These are phyloP conservation scores for Bufotes viridis DNA, from an alignment of 2,797 vertebrate genomes.

Conservation along the genomic window DNA sequence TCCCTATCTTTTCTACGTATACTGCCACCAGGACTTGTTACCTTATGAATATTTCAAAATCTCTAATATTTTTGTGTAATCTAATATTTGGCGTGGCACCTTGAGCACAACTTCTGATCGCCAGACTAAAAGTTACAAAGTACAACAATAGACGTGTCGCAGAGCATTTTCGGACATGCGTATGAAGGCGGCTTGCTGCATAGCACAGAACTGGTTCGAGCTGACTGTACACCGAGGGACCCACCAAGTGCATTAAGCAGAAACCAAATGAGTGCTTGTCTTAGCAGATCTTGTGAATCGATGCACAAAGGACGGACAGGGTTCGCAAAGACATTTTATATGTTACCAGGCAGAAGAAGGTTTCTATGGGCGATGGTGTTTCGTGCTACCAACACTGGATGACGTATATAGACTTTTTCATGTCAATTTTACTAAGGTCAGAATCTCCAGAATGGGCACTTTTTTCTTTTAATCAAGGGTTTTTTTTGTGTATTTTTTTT, in stretches of 20 bases:
- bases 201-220: background rate
- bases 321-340: background rate
- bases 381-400: slow-evolving; percentile 28
- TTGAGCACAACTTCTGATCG: slow-evolving; percentile 24
- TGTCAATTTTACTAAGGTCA: background rate
- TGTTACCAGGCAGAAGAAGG: background rate
- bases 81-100: slow-evolving; percentile 26
- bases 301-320: background rate
- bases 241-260: slow-evolving; percentile 17
- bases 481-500: background rate
- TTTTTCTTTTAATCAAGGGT: background rate
- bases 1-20: slow-evolving; percentile 6
- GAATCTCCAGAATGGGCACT: slow-evolving; percentile 20
- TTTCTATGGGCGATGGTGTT: slow-evolving; percentile 1
- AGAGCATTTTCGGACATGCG: slow-evolving; percentile 1
- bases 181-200: background rate
- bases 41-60: slow-evolving; percentile 33
- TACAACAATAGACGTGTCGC: background rate
- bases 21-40: slow-evolving; percentile 41
- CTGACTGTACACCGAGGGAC: background rate
- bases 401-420: background rate
- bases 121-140: slow-evolving; percentile 23
- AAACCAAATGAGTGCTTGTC: background rate
- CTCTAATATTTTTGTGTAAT: slow-evolving; percentile 19
- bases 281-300: too few species aligned